A percentile compares a stretch with the other conserved stretches of the same genome.
phyloP scores from a whole-genome alignment of 2,797 vertebrate species.

The Syndactyla subalaris region DNA sequence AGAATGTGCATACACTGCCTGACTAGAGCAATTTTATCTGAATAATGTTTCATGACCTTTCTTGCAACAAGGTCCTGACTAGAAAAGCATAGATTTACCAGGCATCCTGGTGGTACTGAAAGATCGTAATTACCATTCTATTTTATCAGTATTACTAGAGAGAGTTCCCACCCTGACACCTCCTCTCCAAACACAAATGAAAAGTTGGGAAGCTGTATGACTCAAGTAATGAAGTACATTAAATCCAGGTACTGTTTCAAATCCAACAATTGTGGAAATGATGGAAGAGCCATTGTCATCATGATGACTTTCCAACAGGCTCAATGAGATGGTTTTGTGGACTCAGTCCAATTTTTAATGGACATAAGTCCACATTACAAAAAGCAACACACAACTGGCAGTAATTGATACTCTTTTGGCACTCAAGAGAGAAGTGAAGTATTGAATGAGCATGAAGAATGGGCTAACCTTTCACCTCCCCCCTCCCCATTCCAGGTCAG shows the following conservation, averaged over 20 bases:
- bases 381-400: slow-evolving; percentile 48
- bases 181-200: slow-evolving; percentile 46
- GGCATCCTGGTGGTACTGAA: slow-evolving; percentile 23
- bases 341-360: slow-evolving; percentile 53
- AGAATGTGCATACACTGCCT: slow-evolving; percentile 19
- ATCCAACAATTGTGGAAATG: slow-evolving; percentile 40
- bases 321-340: slow-evolving; percentile 48
- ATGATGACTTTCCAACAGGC: slow-evolving; percentile 44
- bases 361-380: slow-evolving; percentile 40
- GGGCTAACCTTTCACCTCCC: slow-evolving; percentile 66
- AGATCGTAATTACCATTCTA: background rate
- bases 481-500: slow-evolving; percentile 44
- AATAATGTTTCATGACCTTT: slow-evolving; percentile 41
- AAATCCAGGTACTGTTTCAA: slow-evolving; percentile 39
- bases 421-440: slow-evolving; percentile 32
- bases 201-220: slow-evolving; percentile 25
- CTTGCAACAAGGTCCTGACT: slow-evolving; percentile 19
- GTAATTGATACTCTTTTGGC: slow-evolving; percentile 60
- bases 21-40: slow-evolving; percentile 52
- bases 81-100: slow-evolving; percentile 50
- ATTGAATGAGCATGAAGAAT: slow-evolving; percentile 66
- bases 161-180: slow-evolving; percentile 19
- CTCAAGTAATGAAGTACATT: slow-evolving; percentile 34
- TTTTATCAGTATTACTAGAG: slow-evolving; percentile 48
- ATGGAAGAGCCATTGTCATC: background rate